Percentiles rank a stretch among this genome's conserved stretches.
Conservation (phyloP, 2,888 invertebrate genomes). For the Phortica magna region DNA sequence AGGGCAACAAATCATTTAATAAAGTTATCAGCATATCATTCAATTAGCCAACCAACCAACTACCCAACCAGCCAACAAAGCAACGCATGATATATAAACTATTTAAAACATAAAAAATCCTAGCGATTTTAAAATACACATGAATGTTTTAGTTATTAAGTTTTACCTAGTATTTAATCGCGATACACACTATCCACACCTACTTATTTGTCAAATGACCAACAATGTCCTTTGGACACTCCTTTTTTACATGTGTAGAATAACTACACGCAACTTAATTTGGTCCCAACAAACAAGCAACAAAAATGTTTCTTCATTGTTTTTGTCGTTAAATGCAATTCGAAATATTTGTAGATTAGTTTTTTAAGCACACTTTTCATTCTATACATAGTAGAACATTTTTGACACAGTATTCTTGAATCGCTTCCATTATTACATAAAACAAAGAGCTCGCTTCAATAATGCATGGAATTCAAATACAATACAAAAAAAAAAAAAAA, state of each 20-base stretch:
- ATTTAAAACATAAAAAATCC: background rate
- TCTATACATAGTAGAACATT: background rate
- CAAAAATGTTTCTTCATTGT: background rate
- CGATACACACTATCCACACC: background rate
- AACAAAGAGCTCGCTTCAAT: background rate
- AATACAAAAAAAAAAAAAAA: background rate
- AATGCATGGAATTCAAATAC: background rate
- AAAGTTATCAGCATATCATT: slow-evolving; percentile 22
- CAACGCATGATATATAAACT: background rate
- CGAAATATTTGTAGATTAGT: slow-evolving; percentile 27
- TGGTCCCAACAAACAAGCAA: background rate
- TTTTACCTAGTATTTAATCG: slow-evolving; percentile 11
- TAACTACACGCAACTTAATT: background rate
- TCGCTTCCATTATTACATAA: slow-evolving; percentile 16
- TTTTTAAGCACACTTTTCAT: slow-evolving; percentile 12
- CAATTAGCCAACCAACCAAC: background rate
- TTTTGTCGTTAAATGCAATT: slow-evolving; percentile 22
- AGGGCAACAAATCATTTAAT: slow-evolving; percentile 40
- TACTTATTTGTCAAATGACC: background rate
- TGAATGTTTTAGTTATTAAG: slow-evolving; percentile 12
- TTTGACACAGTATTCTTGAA: slow-evolving; percentile 17
- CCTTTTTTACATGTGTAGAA: background rate
- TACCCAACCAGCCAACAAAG: background rate
- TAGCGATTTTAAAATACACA: slow-evolving; percentile 7
- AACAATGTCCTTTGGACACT: background rate